Percentiles rank a stretch among this genome's conserved stretches.
Conservation (phyloP, 2,113 vertebrate species). For the Malurus elegans region DNA sequence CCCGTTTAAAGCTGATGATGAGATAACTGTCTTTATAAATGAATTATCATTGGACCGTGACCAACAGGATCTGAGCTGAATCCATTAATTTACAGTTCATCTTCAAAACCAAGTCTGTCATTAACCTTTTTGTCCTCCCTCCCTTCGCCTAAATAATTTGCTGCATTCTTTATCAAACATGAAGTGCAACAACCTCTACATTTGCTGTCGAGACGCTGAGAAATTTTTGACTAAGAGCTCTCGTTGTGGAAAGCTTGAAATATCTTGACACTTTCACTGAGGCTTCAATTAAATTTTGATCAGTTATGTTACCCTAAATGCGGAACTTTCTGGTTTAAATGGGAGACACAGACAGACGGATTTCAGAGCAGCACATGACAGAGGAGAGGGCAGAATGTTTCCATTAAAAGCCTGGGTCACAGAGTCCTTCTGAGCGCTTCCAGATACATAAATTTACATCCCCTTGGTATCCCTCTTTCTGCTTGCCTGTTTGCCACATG, state of each 20-base stretch:
- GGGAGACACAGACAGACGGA: background rate
- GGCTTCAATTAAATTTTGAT: background rate
- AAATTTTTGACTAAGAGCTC: background rate
- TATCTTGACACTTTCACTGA: background rate
- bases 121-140: conserved; percentile 52
- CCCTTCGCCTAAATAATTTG: background rate
- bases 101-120: conserved; percentile 41
- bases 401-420: background rate
- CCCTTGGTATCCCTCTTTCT: background rate
- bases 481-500: background rate
- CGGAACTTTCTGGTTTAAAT: background rate
- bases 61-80: conserved; percentile 12
- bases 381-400: background rate
- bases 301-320: background rate
- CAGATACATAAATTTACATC: background rate
- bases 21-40: conserved; percentile 36
- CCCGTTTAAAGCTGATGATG: conserved; percentile 36
- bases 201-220: background rate
- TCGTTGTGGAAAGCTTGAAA: background rate
- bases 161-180: background rate
- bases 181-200: background rate
- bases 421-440: background rate
- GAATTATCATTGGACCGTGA: conserved; percentile 14
- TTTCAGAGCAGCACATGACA: background rate
- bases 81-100: conserved; percentile 25